Base-by-base conservation (phyloP, 2,888 invertebrate genomes). In the Tenthredo notha region DNA sequence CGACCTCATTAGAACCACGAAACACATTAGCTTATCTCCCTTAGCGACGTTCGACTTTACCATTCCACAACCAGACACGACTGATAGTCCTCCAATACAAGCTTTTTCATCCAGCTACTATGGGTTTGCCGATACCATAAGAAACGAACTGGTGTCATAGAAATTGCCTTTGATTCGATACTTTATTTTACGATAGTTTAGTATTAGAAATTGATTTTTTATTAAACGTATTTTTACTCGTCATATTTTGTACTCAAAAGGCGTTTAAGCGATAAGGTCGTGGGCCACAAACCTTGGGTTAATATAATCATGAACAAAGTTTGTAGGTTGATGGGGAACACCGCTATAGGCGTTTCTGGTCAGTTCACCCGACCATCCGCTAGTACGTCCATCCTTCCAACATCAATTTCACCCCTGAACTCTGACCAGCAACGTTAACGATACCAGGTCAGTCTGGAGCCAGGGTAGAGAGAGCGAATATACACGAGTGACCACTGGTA, bases 1-100 rank as follows among this genome's bases (percentile, higher is more conserved):
- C 90, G 90, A 89, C 88, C 91, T 91, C 92, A 91, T 92, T 91
- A 92, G 90, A 90, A 89, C 89, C 91, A 90, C 90, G 90, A 90
- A 91, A 92, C 90, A 90, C 92, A 92, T 92, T 92, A 92, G 92
- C 92, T 92, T 92, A 92, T 91, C 92, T 89, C 86, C 86, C 80
- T n/a, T 21, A 65, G 37, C 65, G 83, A 83, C 83, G 67, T 83
- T 50, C 83, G 80, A 80, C 80, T 80, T 61, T 40, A 80, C 80
- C 80, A 80, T 40, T 80, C 80, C 40, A 29, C 58, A 21, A 65
- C 40, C 80, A 37, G 80, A 80, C 65, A 40, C 80, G 61, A 21
- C n/a, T 65, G 61, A 61, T 61, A 61, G 61, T 61, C 43, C 40
- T 80, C 37, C 40, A 65, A 47, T 37, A 58, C 50, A 70, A 70